These are phyloP conservation scores for Epinotia brunnichana DNA, from an alignment of 2,888 invertebrate genomes.

Conservation along the genomic window DNA sequence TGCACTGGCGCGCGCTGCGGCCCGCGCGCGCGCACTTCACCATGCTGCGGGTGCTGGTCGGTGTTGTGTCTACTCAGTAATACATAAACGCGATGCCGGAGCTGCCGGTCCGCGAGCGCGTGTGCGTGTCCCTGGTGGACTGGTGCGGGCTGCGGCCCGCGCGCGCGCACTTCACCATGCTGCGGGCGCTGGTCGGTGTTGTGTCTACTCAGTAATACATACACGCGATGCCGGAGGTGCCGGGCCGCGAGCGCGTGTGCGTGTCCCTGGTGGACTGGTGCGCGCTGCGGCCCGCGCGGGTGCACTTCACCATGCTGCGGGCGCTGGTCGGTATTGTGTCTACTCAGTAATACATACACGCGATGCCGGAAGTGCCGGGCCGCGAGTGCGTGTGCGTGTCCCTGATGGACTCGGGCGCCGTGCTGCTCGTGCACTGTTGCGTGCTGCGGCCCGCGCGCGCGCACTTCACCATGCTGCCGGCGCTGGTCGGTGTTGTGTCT, in stretches of 20 bases:
- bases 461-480: constrained; percentile 23
- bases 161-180: too few relatives aligned
- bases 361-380: constrained; percentile 70
- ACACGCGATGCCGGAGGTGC: constrained; percentile 62
- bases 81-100: too few relatives aligned
- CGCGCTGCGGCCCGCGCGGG: constrained; percentile 79
- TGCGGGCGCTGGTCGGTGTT: too few relatives aligned
- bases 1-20: too few relatives aligned
- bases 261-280: constrained; percentile 87
- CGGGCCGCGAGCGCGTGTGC: constrained; percentile 74
- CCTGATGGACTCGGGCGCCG: constrained; percentile 86
- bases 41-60: too few relatives aligned
- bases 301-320: constrained; percentile 39
- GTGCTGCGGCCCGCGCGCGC: constrained; percentile 78
- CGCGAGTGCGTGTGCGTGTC: constrained; percentile 80
- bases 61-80: too few relatives aligned
- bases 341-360: constrained; percentile 44
- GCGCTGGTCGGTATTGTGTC: not conserved
- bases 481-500: not conserved
- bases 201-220: too few relatives aligned
- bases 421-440: constrained; percentile 72
- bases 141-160: too few relatives aligned
- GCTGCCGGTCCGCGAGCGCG: too few relatives aligned
- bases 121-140: too few relatives aligned
- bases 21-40: too few relatives aligned